phyloP scores from a whole-genome alignment of 2,888 invertebrate genomes.

The Trichopria drosophilae region DNA sequence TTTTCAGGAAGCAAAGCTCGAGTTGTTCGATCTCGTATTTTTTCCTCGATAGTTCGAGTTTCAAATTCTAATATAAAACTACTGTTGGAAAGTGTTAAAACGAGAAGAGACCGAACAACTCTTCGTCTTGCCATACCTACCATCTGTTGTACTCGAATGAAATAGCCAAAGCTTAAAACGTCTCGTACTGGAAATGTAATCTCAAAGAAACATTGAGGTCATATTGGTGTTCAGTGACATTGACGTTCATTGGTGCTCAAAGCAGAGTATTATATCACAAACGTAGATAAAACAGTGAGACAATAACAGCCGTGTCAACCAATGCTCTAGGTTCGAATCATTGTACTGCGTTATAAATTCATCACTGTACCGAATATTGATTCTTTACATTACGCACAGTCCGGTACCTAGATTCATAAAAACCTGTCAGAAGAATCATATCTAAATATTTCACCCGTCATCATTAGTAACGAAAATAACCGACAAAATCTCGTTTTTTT shows the following conservation, averaged over 20 bases:
- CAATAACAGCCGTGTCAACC: constrained; percentile 54
- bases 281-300: constrained; percentile 56
- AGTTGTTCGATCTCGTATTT: constrained; percentile 53
- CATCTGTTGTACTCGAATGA: constrained; percentile 47
- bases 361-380: constrained; percentile 56
- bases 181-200: constrained; percentile 57
- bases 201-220: constrained; percentile 56
- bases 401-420: constrained; percentile 59
- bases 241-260: constrained; percentile 56
- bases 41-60: constrained; percentile 6
- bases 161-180: constrained; percentile 42
- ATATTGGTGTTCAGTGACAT: constrained; percentile 45
- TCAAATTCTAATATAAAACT: constrained; percentile 10
- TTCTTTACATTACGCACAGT: constrained; percentile 55
- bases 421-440: constrained; percentile 56
- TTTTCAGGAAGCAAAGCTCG: constrained; percentile 47
- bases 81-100: constrained; percentile 6
- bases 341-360: constrained; percentile 56
- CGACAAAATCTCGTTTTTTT: background rate
- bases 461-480: constrained; percentile 41
- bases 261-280: constrained; percentile 54
- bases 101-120: constrained; percentile 56
- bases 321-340: constrained; percentile 53
- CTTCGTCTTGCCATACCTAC: constrained; percentile 56
- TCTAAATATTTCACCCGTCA: constrained; percentile 47